Evolutionary conservation across 1,140 invertebrate species (phyloP).

Genomic region (Apis dorsata): DNA sequence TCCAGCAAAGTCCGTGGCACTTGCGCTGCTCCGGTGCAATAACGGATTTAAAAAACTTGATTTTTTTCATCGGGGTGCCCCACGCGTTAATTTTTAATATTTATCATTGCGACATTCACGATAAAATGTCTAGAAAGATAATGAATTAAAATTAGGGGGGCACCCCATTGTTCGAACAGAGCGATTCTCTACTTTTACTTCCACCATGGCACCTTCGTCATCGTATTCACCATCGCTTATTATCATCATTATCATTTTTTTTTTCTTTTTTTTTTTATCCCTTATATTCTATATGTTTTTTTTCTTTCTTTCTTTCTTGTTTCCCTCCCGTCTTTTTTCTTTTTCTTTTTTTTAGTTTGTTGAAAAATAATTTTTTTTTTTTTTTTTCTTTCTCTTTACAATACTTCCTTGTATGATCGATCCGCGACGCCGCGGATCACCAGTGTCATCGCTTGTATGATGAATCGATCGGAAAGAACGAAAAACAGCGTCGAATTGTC

Average conservation of each 20-base stretch:
- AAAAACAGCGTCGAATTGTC: slow-evolving; percentile 70
- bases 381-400: slow-evolving; percentile 65
- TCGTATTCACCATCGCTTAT: slow-evolving; percentile 63
- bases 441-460: slow-evolving; percentile 62
- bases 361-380: slow-evolving; percentile 28
- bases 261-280: slow-evolving; percentile 19
- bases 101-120: slow-evolving; percentile 60
- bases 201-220: slow-evolving; percentile 72
- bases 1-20: slow-evolving; percentile 72
- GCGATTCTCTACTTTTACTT: slow-evolving; percentile 61
- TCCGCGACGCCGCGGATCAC: slow-evolving; percentile 51
- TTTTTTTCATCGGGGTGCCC: slow-evolving; percentile 72
- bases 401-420: slow-evolving; percentile 61
- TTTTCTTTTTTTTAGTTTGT: slow-evolving; percentile 12
- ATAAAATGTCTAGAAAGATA: slow-evolving; percentile 63
- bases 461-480: slow-evolving; percentile 61
- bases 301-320: neutral
- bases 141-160: slow-evolving; percentile 73
- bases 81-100: slow-evolving; percentile 73
- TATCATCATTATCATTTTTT: slow-evolving; percentile 51
- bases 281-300: slow-evolving; percentile 28
- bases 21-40: slow-evolving; percentile 70
- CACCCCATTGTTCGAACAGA: slow-evolving; percentile 74
- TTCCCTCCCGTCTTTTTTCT: neutral
- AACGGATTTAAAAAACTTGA: slow-evolving; percentile 67